These are phyloP conservation scores for Sebastes wilsoni DNA, from an alignment of 2,797 vertebrate genomes.

Conservation along the genomic window DNA sequence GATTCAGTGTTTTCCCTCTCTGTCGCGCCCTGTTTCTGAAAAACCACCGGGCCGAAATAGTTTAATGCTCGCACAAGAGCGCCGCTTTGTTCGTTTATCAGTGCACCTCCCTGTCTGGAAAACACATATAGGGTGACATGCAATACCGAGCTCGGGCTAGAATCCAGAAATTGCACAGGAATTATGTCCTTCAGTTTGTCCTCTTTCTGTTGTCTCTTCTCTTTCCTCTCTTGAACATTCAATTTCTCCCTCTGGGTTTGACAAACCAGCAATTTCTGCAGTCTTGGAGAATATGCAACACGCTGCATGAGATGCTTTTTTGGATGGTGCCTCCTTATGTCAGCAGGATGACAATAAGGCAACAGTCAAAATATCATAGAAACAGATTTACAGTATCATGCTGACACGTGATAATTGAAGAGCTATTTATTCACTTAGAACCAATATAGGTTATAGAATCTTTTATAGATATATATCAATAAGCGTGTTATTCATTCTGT, in stretches of 20 bases:
- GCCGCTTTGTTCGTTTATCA: conserved; percentile 32
- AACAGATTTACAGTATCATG: not conserved
- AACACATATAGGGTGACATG: conserved; percentile 2
- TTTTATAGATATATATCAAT: not conserved
- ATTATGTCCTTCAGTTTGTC: conserved; percentile 7
- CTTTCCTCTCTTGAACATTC: not conserved
- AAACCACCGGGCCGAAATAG: conserved; percentile 28
- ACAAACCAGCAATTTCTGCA: conserved; percentile 18
- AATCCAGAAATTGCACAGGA: conserved; percentile 16
- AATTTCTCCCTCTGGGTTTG: conserved; percentile 1
- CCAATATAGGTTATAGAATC: not conserved
- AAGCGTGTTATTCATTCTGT: not conserved
- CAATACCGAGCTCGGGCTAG: not conserved
- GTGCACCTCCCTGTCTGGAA: conserved; percentile 15
- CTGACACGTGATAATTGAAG: not conserved
- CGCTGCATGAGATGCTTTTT: not conserved
- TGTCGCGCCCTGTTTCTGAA: conserved; percentile 42
- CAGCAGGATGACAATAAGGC: not conserved
- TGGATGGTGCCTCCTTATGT: not conserved
- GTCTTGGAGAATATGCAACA: conserved; percentile 5
- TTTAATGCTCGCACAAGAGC: conserved; percentile 33
- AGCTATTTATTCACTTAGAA: not conserved
- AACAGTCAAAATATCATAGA: not conserved
- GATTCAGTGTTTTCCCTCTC: conserved; percentile 48
- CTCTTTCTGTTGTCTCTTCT: not conserved